A percentile compares a stretch with the other conserved stretches of the same genome.
phyloP scores from a whole-genome alignment of 2,888 invertebrate genomes.

The Archaeoteleia sp. region DNA sequence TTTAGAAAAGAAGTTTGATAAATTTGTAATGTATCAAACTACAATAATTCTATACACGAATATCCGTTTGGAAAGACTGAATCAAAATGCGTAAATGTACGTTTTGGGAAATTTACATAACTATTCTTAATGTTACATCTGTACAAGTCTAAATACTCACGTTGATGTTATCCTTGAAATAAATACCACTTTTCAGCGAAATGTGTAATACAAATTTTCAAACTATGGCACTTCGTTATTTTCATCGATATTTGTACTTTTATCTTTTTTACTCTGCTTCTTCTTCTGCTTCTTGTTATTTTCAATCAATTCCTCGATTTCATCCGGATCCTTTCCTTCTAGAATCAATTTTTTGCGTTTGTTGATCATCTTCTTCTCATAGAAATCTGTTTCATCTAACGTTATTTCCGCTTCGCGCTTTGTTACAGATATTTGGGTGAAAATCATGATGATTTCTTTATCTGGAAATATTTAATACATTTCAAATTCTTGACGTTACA shows the following conservation, averaged over 20 bases:
- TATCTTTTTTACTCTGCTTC: slow-evolving; percentile 50
- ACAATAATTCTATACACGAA: too few relatives aligned
- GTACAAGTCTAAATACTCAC: too few relatives aligned
- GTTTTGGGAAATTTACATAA: too few relatives aligned
- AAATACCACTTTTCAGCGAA: too few relatives aligned
- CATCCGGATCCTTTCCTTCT: slow-evolving; percentile 88
- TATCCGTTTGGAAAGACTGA: too few relatives aligned
- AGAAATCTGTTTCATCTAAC: slow-evolving; percentile 93
- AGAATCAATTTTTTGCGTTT: slow-evolving; percentile 90
- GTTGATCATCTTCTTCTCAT: slow-evolving; percentile 90
- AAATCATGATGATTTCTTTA: slow-evolving; percentile 90
- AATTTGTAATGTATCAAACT: too few relatives aligned
- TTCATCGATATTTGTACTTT: slow-evolving; percentile 8
- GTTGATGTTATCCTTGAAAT: too few relatives aligned
- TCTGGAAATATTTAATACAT: slow-evolving; percentile 76
- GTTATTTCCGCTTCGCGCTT: slow-evolving; percentile 94
- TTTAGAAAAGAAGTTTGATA: too few relatives aligned
- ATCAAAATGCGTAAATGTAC: too few relatives aligned
- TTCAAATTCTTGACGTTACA: too few relatives aligned
- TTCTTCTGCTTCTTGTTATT: slow-evolving; percentile 67
- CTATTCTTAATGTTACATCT: too few relatives aligned
- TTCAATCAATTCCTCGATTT: slow-evolving; percentile 80
- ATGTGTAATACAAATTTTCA: too few relatives aligned
- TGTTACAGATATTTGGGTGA: slow-evolving; percentile 94
- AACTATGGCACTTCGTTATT: slow-evolving; percentile 2